phyloP scores from a whole-genome alignment of 1,140 invertebrate genomes.

The Eubasilissa regina region DNA sequence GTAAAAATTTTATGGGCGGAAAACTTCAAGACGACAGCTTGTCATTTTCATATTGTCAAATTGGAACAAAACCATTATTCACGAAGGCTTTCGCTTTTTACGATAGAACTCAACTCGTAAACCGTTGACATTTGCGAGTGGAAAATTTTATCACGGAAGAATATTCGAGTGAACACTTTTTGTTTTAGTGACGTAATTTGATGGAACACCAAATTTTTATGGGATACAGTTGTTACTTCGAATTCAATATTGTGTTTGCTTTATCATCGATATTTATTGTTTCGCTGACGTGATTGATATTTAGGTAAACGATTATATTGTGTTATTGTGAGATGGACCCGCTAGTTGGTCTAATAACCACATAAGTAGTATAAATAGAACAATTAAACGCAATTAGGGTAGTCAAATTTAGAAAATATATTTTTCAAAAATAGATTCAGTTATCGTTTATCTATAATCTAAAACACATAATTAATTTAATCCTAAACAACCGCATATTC shows the following conservation, averaged over 20 bases:
- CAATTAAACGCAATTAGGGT: no score
- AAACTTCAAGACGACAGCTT: slow-evolving; percentile 48
- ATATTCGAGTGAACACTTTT: slow-evolving; percentile 18
- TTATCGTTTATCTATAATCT: no score
- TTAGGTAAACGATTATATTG: no score
- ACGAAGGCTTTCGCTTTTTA: slow-evolving; percentile 42
- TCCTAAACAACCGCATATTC: no score
- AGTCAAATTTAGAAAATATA: no score
- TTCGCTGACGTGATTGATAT: no score
- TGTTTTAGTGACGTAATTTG: slow-evolving; percentile 19
- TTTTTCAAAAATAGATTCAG: no score
- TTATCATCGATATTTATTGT: no score
- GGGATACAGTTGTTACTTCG: slow-evolving; percentile 6
- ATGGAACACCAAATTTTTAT: slow-evolving; percentile 27
- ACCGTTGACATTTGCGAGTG: slow-evolving; percentile 28
- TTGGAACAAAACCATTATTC: slow-evolving; percentile 51
- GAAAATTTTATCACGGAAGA: slow-evolving; percentile 4
- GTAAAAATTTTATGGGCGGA: slow-evolving; percentile 37
- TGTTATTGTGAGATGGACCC: no score
- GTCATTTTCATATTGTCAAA: slow-evolving; percentile 52
- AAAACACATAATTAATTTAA: no score
- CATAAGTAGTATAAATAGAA: no score
- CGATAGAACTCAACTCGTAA: slow-evolving; percentile 40
- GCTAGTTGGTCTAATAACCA: no score
- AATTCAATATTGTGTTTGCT: not conserved